A percentile compares a stretch with the other conserved stretches of the same genome.
These are phyloP conservation scores for Probosciger aterrimus DNA, from an alignment of 2,113 vertebrate genomes.

Conservation along the genomic window DNA sequence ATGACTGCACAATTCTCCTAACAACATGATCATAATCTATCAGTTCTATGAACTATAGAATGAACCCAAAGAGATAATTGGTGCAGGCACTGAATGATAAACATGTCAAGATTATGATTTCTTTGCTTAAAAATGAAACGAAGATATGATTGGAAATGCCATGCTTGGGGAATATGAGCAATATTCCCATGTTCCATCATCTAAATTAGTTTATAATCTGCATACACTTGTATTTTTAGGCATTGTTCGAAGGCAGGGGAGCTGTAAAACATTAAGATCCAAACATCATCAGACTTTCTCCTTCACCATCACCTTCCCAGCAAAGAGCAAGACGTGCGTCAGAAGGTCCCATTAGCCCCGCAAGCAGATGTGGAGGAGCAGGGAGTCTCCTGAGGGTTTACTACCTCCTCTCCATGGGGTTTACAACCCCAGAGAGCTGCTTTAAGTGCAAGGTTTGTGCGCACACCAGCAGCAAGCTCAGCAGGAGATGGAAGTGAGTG, in stretches of 20 bases:
- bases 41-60: constrained; percentile 65
- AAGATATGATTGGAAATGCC: constrained; percentile 60
- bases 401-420: neutral
- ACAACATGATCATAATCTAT: constrained; percentile 72
- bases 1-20: constrained; percentile 67
- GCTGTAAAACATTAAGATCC: constrained; percentile 24
- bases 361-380: neutral
- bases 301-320: constrained; percentile 19
- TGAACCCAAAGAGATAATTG: constrained; percentile 74
- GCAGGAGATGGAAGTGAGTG: neutral
- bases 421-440: neutral
- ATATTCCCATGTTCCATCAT: constrained; percentile 63
- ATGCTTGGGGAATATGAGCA: constrained; percentile 57
- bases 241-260: constrained; percentile 33
- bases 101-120: constrained; percentile 75
- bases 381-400: neutral
- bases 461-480: neutral
- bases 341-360: neutral
- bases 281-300: constrained; percentile 12
- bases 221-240: constrained; percentile 61
- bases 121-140: constrained; percentile 71
- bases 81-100: constrained; percentile 71
- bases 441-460: neutral
- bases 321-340: neutral
- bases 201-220: constrained; percentile 70